Evolutionary conservation across 2,797 vertebrate genomes (phyloP).

Genomic region (Cryptoprocta ferox): DNA sequence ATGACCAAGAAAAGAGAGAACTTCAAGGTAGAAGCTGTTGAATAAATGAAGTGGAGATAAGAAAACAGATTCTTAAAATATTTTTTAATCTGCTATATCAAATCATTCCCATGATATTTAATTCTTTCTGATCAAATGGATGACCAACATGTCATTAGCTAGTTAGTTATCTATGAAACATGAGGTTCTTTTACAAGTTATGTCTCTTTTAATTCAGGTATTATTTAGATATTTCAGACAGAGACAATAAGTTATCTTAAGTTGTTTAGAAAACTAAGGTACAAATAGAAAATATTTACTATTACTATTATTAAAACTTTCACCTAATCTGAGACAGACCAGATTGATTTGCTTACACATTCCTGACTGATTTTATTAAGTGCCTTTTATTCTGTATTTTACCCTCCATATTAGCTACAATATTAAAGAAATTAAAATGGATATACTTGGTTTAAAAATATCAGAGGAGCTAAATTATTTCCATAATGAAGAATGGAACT

Average conservation of each 20-base stretch:
- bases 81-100: background rate
- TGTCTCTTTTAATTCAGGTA: background rate
- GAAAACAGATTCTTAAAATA: slow-evolving; percentile 11
- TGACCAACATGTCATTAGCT: background rate
- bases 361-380: background rate
- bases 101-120: background rate
- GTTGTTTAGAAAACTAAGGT: background rate
- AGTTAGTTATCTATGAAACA: background rate
- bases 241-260: background rate
- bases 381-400: background rate
- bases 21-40: background rate
- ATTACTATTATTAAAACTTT: background rate
- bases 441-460: background rate
- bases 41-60: slow-evolving; percentile 18
- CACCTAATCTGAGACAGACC: background rate
- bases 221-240: background rate
- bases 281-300: background rate
- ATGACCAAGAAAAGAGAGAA: slow-evolving; percentile 35
- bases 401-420: background rate
- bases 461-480: slow-evolving; percentile 8
- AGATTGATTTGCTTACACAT: background rate
- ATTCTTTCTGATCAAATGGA: background rate
- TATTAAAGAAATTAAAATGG: background rate
- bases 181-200: background rate
- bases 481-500: background rate